Evolutionary conservation across 2,888 invertebrate species (phyloP).

Genomic region (Icerya purchasi): DNA sequence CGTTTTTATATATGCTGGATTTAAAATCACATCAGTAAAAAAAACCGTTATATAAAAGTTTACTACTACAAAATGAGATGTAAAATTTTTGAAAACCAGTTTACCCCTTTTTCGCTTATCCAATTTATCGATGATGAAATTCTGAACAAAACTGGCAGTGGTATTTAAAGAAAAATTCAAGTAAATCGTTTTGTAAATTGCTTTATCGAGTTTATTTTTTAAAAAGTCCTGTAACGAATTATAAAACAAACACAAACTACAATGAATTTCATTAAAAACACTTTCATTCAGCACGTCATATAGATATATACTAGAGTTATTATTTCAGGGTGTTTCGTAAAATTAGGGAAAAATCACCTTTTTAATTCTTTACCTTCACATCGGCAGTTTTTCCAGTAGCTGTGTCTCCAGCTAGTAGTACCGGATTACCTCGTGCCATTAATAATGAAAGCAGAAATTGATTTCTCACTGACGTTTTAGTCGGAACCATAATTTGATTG

Average conservation of each 20-base stretch:
- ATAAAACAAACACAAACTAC: neutral
- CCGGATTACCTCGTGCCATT: constrained; percentile 56
- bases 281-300: too few species aligned
- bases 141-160: constrained; percentile 78
- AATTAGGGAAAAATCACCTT: neutral
- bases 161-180: constrained; percentile 89
- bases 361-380: constrained; percentile 35
- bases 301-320: too few species aligned
- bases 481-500: constrained; percentile 86
- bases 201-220: constrained; percentile 54
- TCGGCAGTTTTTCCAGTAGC: constrained; percentile 90
- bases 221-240: constrained; percentile 41
- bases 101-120: constrained; percentile 73
- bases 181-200: constrained; percentile 58
- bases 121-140: constrained; percentile 81
- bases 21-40: too few species aligned
- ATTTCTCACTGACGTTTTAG: constrained; percentile 71
- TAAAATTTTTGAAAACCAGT: too few species aligned
- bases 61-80: too few species aligned
- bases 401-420: constrained; percentile 79
- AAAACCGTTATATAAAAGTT: too few species aligned
- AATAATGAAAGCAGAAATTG: constrained; percentile 55
- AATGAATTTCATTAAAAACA: too few species aligned
- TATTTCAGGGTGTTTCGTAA: too few species aligned
- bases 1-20: too few species aligned